Percentiles rank a stretch among this genome's conserved stretches.
Conservation (phyloP, 2,888 invertebrate species). For the Drosophila setosimentum region DNA sequence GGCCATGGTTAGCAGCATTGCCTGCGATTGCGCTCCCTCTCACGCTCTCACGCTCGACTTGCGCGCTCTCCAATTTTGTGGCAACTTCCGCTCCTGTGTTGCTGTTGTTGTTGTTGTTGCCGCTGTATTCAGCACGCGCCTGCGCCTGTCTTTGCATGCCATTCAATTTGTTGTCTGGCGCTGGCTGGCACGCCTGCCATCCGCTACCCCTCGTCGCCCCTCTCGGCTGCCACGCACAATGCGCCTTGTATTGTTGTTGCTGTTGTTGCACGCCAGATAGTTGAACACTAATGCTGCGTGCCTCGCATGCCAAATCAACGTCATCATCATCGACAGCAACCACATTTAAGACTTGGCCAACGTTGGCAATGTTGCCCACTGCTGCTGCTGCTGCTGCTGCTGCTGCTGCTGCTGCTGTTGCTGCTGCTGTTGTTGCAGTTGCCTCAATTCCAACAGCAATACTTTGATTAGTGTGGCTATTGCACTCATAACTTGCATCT, state of each 20-base stretch:
- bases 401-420: slow-evolving; percentile 13
- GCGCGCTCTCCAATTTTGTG: slow-evolving; percentile 71
- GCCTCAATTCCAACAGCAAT: slow-evolving; percentile 36
- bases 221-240: slow-evolving; percentile 63
- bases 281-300: slow-evolving; percentile 63
- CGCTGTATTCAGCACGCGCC: slow-evolving; percentile 77
- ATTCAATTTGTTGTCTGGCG: slow-evolving; percentile 42
- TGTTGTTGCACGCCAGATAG: slow-evolving; percentile 49
- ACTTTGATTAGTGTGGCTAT: slow-evolving; percentile 18
- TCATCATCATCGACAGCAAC: slow-evolving; percentile 22
- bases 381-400: slow-evolving; percentile 9
- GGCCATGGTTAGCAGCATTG: slow-evolving; percentile 41
- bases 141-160: slow-evolving; percentile 64
- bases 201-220: slow-evolving; percentile 18
- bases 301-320: slow-evolving; percentile 64
- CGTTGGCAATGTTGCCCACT: slow-evolving; percentile 54
- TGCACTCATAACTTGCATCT: slow-evolving; percentile 51
- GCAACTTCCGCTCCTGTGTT: slow-evolving; percentile 73
- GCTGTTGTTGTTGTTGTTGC: slow-evolving; percentile 39
- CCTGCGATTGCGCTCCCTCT: slow-evolving; percentile 64
- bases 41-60: slow-evolving; percentile 75
- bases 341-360: slow-evolving; percentile 41
- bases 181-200: slow-evolving; percentile 61
- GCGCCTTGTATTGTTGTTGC: slow-evolving; percentile 54
- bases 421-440: slow-evolving; percentile 30